A percentile compares a stretch with the other conserved stretches of the same genome.
phyloP scores from a whole-genome alignment of 2,888 invertebrate species.

The Embidobia sp. region DNA sequence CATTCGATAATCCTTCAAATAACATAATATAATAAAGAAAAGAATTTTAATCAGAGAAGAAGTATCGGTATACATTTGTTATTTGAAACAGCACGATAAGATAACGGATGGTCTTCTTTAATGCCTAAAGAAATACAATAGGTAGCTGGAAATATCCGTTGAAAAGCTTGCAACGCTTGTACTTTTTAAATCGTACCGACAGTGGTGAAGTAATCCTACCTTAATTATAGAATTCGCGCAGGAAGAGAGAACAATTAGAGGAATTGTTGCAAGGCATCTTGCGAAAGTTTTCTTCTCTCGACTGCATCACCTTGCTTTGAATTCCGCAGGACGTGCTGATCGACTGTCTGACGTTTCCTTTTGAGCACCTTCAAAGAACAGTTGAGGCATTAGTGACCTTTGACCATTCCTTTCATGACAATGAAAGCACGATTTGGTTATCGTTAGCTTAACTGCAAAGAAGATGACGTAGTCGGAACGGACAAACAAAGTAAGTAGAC shows the following conservation, averaged over 20 bases:
- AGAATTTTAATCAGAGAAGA: neutral
- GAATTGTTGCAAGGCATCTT: slow-evolving; percentile 65
- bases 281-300: slow-evolving; percentile 10
- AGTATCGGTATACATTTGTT: too few species aligned
- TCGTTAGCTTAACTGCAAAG: slow-evolving; percentile 1
- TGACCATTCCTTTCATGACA: slow-evolving; percentile 19
- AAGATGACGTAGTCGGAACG: slow-evolving; percentile 1
- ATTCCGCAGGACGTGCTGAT: slow-evolving; percentile 7
- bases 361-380: slow-evolving; percentile 8
- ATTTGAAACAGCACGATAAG: too few species aligned
- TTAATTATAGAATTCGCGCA: slow-evolving; percentile 79
- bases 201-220: slow-evolving; percentile 75
- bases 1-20: too few species aligned
- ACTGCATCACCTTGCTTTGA: neutral
- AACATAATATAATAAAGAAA: too few species aligned
- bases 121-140: too few species aligned
- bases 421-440: slow-evolving; percentile 18
- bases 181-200: slow-evolving; percentile 29
- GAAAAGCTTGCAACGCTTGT: neutral
- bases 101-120: too few species aligned
- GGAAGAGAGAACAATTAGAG: slow-evolving; percentile 76
- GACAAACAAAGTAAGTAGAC: neutral
- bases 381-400: slow-evolving; percentile 5
- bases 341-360: slow-evolving; percentile 8
- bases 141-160: too few species aligned